A percentile compares a stretch with the other conserved stretches of the same genome.
These are phyloP conservation scores for Solenopsis fugax DNA, from an alignment of 1,140 invertebrate species.

Conservation along the genomic window DNA sequence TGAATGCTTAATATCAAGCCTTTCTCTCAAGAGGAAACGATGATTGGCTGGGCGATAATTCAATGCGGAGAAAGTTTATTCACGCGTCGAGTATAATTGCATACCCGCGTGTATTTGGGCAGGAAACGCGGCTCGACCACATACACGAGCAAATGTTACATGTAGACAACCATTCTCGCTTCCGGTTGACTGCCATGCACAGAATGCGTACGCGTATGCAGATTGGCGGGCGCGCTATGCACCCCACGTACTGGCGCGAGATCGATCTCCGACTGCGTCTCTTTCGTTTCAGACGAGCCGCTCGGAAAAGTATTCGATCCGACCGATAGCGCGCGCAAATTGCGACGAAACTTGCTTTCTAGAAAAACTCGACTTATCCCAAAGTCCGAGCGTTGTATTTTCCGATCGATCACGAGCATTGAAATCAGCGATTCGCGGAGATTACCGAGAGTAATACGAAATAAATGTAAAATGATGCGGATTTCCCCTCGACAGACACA, in stretches of 20 bases:
- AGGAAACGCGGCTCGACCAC: constrained; percentile 70
- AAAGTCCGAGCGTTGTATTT: neutral
- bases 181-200: constrained; percentile 81
- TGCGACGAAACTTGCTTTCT: constrained; percentile 36
- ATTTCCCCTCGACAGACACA: neutral
- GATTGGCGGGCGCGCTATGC: constrained; percentile 78
- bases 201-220: constrained; percentile 81
- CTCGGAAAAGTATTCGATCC: constrained; percentile 66
- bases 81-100: constrained; percentile 54
- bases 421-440: neutral
- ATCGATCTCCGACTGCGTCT: constrained; percentile 77
- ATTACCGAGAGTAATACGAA: constrained; percentile 34
- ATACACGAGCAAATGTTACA: constrained; percentile 63
- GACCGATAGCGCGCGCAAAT: constrained; percentile 18
- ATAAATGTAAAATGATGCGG: neutral
- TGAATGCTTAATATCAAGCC: neutral
- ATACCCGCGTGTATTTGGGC: constrained; percentile 32
- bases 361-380: constrained; percentile 21
- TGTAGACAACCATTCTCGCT: constrained; percentile 77
- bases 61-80: constrained; percentile 58
- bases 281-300: constrained; percentile 68
- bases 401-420: neutral
- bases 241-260: constrained; percentile 67
- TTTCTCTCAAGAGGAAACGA: constrained; percentile 22
- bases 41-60: constrained; percentile 37